A percentile compares a stretch with the other conserved stretches of the same genome.
phyloP scores from a whole-genome alignment of 2,113 vertebrate genomes.

The Sinocyclocheilus maitianheensis region DNA sequence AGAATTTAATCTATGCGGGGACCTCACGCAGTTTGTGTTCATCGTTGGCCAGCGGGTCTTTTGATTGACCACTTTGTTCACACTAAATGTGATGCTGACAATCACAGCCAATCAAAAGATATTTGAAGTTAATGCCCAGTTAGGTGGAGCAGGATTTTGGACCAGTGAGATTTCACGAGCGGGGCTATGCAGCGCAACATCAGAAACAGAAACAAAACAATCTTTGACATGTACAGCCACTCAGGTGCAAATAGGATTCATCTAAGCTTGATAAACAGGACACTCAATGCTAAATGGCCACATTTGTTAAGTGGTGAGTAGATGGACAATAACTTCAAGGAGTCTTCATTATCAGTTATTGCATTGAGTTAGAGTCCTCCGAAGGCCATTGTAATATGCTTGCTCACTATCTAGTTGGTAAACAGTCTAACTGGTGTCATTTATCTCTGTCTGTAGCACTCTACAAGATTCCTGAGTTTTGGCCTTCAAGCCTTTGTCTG shows the following conservation, averaged over 20 bases:
- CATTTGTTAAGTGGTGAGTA: not conserved
- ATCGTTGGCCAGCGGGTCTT: not conserved
- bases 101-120: not conserved
- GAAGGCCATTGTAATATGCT: constrained; percentile 16
- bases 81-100: not conserved
- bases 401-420: constrained; percentile 19
- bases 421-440: constrained; percentile 5
- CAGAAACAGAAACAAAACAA: not conserved
- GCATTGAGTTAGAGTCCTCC: not conserved
- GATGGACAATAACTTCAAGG: constrained; percentile 10
- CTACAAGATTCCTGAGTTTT: constrained; percentile 4
- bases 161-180: not conserved
- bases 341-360: constrained; percentile 60
- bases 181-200: not conserved
- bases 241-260: not conserved
- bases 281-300: constrained; percentile 1
- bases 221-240: not conserved
- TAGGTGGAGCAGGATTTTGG: not conserved
- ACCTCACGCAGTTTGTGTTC: constrained; percentile 35
- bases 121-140: no score
- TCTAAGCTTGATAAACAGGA: not conserved
- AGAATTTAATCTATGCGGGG: constrained; percentile 48
- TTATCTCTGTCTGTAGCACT: not conserved
- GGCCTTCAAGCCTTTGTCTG: constrained; percentile 11
- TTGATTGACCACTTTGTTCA: not conserved